phyloP scores from a whole-genome alignment of 2,113 vertebrate genomes.

The Rhizomys pruinosus region DNA sequence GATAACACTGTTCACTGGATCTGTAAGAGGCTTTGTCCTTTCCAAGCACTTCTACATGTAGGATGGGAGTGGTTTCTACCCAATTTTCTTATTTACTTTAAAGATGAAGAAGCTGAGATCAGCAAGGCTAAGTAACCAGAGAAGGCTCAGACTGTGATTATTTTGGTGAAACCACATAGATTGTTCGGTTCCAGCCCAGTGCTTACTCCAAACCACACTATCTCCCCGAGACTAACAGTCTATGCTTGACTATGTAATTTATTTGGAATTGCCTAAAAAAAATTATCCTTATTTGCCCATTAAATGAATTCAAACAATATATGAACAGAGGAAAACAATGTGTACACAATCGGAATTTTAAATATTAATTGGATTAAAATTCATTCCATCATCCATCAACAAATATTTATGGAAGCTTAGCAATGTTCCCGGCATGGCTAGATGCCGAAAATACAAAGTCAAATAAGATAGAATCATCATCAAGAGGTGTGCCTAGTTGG shows the following conservation, averaged over 20 bases:
- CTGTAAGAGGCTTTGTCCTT: neutral
- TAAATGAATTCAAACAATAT: constrained; percentile 9
- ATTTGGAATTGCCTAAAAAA: constrained; percentile 38
- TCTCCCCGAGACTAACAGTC: neutral
- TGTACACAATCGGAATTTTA: constrained; percentile 19
- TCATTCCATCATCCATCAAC: constrained; percentile 35
- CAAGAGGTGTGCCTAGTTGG: constrained; percentile 22
- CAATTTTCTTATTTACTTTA: neutral
- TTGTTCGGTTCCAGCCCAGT: neutral
- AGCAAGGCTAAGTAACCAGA: neutral
- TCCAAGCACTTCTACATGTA: neutral
- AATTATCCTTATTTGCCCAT: neutral
- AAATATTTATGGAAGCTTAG: constrained; percentile 46
- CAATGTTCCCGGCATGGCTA: neutral
- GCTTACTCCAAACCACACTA: neutral
- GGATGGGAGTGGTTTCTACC: neutral
- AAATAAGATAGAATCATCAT: constrained; percentile 38
- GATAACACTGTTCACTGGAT: neutral
- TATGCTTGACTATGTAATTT: constrained; percentile 20
- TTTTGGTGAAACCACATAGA: neutral
- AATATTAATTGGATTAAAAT: constrained; percentile 40
- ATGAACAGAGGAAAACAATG: neutral
- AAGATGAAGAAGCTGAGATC: constrained; percentile 34
- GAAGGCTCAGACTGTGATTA: neutral
- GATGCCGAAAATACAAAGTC: constrained; percentile 32